These are phyloP conservation scores for Acipenser oxyrinchus DNA, from an alignment of 2,797 vertebrate genomes.

Conservation along the genomic window DNA sequence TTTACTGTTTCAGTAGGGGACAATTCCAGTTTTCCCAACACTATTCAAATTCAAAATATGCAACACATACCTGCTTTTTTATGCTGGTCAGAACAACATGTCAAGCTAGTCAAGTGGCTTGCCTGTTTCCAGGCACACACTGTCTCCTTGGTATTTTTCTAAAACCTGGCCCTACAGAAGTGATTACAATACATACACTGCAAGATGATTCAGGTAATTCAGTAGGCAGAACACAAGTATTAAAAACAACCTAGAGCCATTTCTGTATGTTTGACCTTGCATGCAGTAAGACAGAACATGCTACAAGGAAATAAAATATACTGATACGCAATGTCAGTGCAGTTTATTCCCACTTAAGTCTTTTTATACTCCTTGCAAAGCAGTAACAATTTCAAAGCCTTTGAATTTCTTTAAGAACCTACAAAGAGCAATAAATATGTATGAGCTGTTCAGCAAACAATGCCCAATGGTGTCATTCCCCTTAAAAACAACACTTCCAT, in stretches of 20 bases:
- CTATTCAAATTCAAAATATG: no score
- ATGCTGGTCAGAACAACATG: no score
- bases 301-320: slow-evolving; percentile 45
- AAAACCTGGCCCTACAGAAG: neutral
- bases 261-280: neutral
- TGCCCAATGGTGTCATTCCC: slow-evolving; percentile 76
- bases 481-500: slow-evolving; percentile 78
- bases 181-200: neutral
- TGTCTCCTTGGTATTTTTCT: no score
- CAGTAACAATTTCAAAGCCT: slow-evolving; percentile 64
- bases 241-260: neutral
- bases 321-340: slow-evolving; percentile 38
- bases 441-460: slow-evolving; percentile 78
- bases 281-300: slow-evolving; percentile 41
- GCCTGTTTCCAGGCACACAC: no score
- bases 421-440: slow-evolving; percentile 67
- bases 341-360: slow-evolving; percentile 61
- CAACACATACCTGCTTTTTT: no score
- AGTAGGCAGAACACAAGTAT: neutral
- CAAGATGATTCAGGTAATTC: neutral
- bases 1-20: no score
- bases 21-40: no score
- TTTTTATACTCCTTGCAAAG: slow-evolving; percentile 67
- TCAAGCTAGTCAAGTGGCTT: no score
- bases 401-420: slow-evolving; percentile 64